Evolutionary conservation across 2,113 vertebrate genomes (phyloP).

Genomic region (Alligator mississippiensis): DNA sequence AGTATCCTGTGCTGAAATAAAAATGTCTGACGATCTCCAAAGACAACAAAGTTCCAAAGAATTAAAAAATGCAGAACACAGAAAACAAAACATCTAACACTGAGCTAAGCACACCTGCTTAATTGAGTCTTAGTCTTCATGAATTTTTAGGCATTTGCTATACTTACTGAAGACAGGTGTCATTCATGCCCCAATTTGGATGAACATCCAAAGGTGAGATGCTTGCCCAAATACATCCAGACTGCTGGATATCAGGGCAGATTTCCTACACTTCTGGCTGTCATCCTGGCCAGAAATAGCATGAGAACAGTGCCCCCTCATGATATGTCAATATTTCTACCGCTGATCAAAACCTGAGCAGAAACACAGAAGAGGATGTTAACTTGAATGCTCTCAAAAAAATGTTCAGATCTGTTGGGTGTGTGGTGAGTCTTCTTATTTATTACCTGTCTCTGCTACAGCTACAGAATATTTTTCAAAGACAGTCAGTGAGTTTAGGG

Average conservation of each 20-base stretch:
- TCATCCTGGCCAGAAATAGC: not conserved
- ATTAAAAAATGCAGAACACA: too few relatives aligned
- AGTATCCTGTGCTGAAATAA: too few relatives aligned
- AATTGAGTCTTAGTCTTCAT: too few relatives aligned
- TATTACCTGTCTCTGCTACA: not conserved
- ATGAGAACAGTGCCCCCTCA: not conserved
- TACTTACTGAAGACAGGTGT: too few relatives aligned
- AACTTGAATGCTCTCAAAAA: not conserved
- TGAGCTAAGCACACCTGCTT: too few relatives aligned
- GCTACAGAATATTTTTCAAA: not conserved
- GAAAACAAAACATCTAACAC: too few relatives aligned
- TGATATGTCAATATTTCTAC: not conserved
- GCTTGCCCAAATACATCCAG: not conserved
- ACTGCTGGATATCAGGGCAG: not conserved
- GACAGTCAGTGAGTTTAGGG: too few relatives aligned
- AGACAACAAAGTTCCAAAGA: too few relatives aligned
- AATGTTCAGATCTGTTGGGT: not conserved
- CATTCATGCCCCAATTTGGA: not conserved
- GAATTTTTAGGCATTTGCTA: too few relatives aligned
- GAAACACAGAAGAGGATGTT: not conserved
- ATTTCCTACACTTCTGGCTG: not conserved
- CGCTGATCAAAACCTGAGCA: not conserved
- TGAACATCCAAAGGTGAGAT: not conserved
- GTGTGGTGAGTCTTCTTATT: not conserved
- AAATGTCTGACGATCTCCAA: too few relatives aligned